Evolutionary conservation across 2,113 vertebrate genomes (phyloP).

Genomic region (Chamaetylas fuelleborni): DNA sequence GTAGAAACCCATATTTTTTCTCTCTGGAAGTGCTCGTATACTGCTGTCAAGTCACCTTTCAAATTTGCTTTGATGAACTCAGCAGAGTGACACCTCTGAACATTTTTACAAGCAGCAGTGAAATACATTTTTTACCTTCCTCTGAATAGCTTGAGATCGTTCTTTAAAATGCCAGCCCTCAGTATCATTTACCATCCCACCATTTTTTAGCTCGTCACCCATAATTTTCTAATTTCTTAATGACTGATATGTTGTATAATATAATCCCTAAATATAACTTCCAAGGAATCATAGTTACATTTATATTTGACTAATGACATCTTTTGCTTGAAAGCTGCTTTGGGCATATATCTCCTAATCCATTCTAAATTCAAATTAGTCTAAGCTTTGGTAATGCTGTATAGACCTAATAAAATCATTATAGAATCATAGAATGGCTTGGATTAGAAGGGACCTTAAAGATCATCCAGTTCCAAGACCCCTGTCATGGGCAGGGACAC

Average conservation of each 20-base stretch:
- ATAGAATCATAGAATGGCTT: neutral
- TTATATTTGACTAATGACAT: slow-evolving; percentile 4
- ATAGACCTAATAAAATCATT: neutral
- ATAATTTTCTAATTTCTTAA: neutral
- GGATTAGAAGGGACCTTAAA: neutral
- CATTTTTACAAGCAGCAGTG: slow-evolving; percentile 14
- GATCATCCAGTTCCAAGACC: neutral
- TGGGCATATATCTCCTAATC: neutral
- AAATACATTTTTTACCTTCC: neutral
- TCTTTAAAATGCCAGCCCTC: neutral
- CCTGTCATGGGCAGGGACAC: too few species aligned
- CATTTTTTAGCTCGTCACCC: neutral
- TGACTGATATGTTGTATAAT: neutral
- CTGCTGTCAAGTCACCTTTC: slow-evolving; percentile 4
- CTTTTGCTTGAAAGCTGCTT: neutral
- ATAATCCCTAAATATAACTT: neutral
- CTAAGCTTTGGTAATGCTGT: neutral
- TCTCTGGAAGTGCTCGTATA: neutral
- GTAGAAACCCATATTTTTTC: neutral
- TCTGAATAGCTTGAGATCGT: neutral
- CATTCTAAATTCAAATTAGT: neutral
- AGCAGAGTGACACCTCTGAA: neutral
- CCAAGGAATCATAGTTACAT: neutral
- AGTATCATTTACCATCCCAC: neutral
- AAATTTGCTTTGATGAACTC: slow-evolving; percentile 11